Evolutionary conservation across 1,140 invertebrate species (phyloP).

Genomic region (Pentalonia nigronervosa): DNA sequence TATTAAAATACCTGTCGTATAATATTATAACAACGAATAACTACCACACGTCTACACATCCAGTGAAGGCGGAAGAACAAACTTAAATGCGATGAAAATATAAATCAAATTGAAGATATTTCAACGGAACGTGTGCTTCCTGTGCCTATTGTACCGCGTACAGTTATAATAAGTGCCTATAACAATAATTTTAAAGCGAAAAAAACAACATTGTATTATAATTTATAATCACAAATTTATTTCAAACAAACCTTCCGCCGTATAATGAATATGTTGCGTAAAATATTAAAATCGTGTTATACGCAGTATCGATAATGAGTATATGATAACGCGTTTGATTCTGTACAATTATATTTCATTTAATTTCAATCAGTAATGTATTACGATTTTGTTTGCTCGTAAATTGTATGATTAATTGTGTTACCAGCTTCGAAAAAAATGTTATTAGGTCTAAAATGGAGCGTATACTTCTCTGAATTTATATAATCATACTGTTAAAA

Average conservation of each 20-base stretch:
- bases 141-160: not conserved
- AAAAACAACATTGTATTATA: not conserved
- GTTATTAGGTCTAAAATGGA: not conserved
- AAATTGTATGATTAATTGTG: not conserved
- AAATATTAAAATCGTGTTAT: not conserved
- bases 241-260: not conserved
- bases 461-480: not conserved
- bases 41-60: too few species aligned
- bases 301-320: not conserved
- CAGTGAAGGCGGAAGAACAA: not conserved
- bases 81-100: not conserved
- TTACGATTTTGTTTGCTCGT: not conserved
- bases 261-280: not conserved
- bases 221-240: not conserved
- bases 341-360: not conserved
- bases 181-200: not conserved
- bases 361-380: not conserved
- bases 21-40: too few species aligned
- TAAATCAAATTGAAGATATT: not conserved
- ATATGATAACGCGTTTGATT: not conserved
- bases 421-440: too few species aligned
- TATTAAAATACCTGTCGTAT: not conserved
- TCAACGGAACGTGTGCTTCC: not conserved
- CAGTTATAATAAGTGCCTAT: not conserved
- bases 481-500: not conserved